Base-by-base conservation (phyloP, 2,888 invertebrate species). In the Amaurobius ferox region DNA sequence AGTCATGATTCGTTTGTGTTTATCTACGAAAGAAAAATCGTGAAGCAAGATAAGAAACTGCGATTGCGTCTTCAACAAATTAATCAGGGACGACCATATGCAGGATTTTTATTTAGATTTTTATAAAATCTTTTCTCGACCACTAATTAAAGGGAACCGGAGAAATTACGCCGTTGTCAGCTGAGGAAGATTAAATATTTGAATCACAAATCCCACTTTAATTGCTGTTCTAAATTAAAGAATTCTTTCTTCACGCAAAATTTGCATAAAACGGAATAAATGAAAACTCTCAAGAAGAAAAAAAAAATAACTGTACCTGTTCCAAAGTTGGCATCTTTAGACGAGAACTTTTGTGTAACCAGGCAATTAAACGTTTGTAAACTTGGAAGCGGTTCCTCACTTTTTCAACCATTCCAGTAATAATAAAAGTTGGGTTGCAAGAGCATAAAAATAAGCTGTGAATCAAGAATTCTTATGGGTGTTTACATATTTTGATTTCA, bases 181-280 rank as follows among this genome's bases (percentile, higher is more conserved):
- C 48, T 67, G 26, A 28, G 71, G 28, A 66, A 85, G 83, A 71
- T 85, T 85, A 85, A 67, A 55, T 71, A 71, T 67, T 72, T 71
- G 77, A 28, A 72, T 85, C 72, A 61, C 77, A 77, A 85, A 85
- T 85, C 83, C 77, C 35, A 67, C 77, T 77, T 78, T 85, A 85
- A 85, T 85, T 85, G 77, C 77, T 77, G 72, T 77, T 85, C 77
- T 85, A 85, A 85, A 77, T 85, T 77, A 85, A 78, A 67, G 72
- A 72, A 66, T 64, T 29, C 32, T 66, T 55, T 66, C 68, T 39
- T 61, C 61, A 28, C 35, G 39, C 29, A 28, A 68, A 68, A 68
- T 68, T 68, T 68, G 40, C 68, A 68, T 68, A 40, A 68, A 32
- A 35, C 28, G 19, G 28, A 40, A 40, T 40, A 68, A 68, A 68